Evolutionary conservation across 2,888 invertebrate genomes (phyloP), one percentile per base, ranked within the genome.

Genomic region (Linnaemya vulpina): DNA sequence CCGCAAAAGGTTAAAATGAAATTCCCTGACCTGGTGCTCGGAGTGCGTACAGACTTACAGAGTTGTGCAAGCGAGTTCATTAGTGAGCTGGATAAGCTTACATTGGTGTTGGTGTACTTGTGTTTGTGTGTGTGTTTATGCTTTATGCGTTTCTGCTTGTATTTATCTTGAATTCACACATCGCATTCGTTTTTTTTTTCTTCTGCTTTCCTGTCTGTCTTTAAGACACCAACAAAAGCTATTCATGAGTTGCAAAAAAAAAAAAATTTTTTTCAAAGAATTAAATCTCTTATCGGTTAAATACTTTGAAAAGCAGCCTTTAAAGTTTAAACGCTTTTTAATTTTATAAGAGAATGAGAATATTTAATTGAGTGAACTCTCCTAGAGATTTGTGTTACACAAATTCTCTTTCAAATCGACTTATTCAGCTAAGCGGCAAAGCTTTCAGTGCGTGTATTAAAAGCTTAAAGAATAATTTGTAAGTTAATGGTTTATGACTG

Each of bases 1-100:
- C 62, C 25, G 30, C 65, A 70, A 30, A 83, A 63, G 77, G 81
- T 75, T 85, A 78, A 81, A 77, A 74, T 67, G 51, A 70, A 75
- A 75, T 79, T 82, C 78, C 85, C 82, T 85, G 85, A 79, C 82
- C 85, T 82, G 77, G 77, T 81, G 84, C 74, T 81, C 58, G 35
- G 15, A 35, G 43, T 70, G 60, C 17, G 51, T 71, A 40, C 22
- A 25, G 67, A 1, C 15, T 1, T 25, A 38, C n/a, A n/a, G n/a
- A n/a, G n/a, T n/a, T n/a, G n/a, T n/a, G 60, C 15, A 15, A 8
- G 55, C 30, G 55, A 8, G 55, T 53, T 5, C 46, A 10, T 49
- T 1, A 15, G 58, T 35, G 13, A 30, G 40, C 25, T 51, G 35
- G 55, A 55, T 25, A 49, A 60, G 49, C 1, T 3, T n/a, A 7